These are phyloP conservation scores for Oligia latruncula DNA, from an alignment of 2,888 invertebrate genomes.

Conservation along the genomic window DNA sequence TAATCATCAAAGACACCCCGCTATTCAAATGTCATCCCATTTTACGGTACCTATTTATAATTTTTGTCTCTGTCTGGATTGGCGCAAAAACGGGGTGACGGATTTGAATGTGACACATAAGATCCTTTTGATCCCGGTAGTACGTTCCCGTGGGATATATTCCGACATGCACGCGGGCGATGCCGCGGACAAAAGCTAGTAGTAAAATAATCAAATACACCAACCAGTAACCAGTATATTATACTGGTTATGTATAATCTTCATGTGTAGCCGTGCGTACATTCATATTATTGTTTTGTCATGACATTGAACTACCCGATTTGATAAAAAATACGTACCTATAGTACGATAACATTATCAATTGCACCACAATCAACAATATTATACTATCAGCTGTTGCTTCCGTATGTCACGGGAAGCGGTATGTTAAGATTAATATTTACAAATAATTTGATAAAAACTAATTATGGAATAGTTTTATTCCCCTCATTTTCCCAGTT, in stretches of 20 bases:
- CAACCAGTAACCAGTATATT: too few relatives aligned
- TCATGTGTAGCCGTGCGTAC: too few relatives aligned
- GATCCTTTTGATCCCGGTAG: background rate
- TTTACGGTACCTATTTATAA: too few relatives aligned
- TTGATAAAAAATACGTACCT: background rate
- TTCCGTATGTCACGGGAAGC: conserved; percentile 33
- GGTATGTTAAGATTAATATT: background rate
- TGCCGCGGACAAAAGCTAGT: background rate
- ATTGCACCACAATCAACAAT: background rate
- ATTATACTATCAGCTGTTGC: conserved; percentile 9
- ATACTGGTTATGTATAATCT: too few relatives aligned
- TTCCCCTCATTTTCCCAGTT: background rate
- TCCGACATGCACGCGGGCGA: background rate
- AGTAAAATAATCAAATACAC: background rate
- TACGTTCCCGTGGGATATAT: background rate
- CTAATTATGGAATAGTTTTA: background rate
- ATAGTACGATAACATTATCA: conserved; percentile 17
- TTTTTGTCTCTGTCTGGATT: background rate
- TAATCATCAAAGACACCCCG: too few relatives aligned
- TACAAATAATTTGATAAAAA: conserved; percentile 10
- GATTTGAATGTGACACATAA: background rate
- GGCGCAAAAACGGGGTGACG: too few relatives aligned
- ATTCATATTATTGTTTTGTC: background rate
- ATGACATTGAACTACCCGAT: conserved; percentile 33
- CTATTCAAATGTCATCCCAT: too few relatives aligned